Evolutionary conservation across 2,797 vertebrate genomes (phyloP).

Genomic region (Chloroceryle amazona): DNA sequence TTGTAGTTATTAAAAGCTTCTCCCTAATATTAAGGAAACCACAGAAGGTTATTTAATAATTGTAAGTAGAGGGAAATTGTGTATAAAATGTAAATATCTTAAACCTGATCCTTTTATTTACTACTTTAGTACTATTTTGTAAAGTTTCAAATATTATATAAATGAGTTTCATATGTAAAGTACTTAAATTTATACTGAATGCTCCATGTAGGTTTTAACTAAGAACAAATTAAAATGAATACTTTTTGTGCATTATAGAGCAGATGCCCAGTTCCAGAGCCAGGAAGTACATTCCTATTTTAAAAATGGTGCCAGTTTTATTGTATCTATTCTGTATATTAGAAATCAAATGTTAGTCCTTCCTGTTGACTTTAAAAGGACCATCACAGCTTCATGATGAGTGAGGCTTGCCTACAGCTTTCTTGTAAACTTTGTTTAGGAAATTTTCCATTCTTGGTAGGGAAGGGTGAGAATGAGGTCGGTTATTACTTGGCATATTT

Average conservation of each 20-base stretch:
- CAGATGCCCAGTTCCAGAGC: slow-evolving; percentile 2
- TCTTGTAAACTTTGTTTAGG: background rate
- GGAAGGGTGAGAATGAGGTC: background rate
- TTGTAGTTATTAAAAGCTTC: slow-evolving; percentile 23
- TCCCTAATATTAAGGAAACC: slow-evolving; percentile 9
- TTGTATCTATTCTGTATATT: background rate
- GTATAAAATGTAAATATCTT: slow-evolving; percentile 62
- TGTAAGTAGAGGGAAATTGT: background rate
- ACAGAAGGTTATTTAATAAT: background rate
- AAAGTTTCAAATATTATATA: slow-evolving; percentile 46
- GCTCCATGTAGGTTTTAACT: slow-evolving; percentile 1
- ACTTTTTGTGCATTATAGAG: slow-evolving; percentile 50
- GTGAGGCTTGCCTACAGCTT: background rate
- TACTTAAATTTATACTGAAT: slow-evolving; percentile 23
- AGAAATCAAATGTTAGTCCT: background rate
- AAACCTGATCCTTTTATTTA: slow-evolving; percentile 45
- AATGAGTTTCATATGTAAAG: slow-evolving; percentile 39
- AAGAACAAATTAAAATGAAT: background rate
- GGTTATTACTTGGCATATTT: background rate
- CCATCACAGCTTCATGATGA: background rate
- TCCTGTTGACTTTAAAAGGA: background rate
- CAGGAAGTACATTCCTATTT: background rate
- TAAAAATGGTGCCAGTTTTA: background rate
- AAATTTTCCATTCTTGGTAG: background rate
- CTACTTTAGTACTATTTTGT: slow-evolving; percentile 48